Percentiles rank a stretch among this genome's conserved stretches.
Evolutionary conservation across 1,140 invertebrate genomes (phyloP).

Genomic region (Daktulosphaira vitifoliae): DNA sequence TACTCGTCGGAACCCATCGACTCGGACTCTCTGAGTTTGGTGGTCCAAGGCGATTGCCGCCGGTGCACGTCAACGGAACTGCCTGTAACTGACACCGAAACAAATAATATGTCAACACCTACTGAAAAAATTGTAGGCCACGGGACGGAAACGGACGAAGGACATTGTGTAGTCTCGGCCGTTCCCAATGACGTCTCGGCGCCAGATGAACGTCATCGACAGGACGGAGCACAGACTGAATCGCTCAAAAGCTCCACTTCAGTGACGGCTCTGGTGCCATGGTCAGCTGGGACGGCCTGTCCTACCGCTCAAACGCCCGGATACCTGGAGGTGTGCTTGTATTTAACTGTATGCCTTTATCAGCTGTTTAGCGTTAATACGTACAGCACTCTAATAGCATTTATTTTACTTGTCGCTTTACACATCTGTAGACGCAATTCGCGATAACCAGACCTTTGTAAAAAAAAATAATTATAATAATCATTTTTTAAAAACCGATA

Average conservation of each 20-base stretch:
- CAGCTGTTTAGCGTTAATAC: conserved; percentile 21
- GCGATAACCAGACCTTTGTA: background rate
- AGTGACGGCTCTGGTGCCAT: background rate
- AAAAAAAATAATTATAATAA: background rate
- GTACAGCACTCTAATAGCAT: conserved; percentile 5
- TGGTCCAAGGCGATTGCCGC: too few relatives aligned
- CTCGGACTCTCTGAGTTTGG: too few relatives aligned
- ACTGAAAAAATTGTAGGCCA: background rate
- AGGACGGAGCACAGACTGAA: background rate
- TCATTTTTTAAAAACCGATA: background rate
- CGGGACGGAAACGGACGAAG: background rate
- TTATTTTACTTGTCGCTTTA: conserved; percentile 25
- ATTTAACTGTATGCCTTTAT: conserved; percentile 15
- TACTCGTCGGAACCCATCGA: too few relatives aligned
- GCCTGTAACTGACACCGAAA: background rate
- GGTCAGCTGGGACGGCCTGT: background rate
- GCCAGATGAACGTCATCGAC: too few relatives aligned
- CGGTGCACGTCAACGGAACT: too few relatives aligned
- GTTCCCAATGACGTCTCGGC: too few relatives aligned
- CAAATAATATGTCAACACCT: background rate
- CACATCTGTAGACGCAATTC: conserved; percentile 20
- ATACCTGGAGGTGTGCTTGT: conserved; percentile 27
- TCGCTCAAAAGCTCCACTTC: background rate
- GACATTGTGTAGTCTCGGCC: background rate
- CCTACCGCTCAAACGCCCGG: background rate